These are phyloP conservation scores for Drosophila arawakana DNA, from an alignment of 1,140 invertebrate genomes.

Conservation along the genomic window DNA sequence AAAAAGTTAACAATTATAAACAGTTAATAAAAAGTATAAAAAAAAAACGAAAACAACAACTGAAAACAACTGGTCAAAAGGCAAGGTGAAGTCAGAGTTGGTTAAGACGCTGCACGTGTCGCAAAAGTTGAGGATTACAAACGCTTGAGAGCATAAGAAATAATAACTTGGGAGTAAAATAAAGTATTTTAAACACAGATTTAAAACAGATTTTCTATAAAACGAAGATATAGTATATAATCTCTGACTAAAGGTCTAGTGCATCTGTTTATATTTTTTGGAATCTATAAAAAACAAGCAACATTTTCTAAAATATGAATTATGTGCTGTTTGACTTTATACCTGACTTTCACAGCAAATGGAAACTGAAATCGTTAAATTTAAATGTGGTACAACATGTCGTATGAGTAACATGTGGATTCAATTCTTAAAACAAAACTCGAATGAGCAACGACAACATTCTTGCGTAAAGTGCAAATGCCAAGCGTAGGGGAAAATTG, in stretches of 20 bases:
- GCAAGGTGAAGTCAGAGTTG: constrained; percentile 34
- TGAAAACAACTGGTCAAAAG: constrained; percentile 32
- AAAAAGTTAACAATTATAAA: constrained; percentile 67
- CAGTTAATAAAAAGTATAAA: constrained; percentile 57
- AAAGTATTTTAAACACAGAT: too few species aligned
- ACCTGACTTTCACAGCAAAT: not conserved
- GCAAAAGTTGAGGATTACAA: constrained; percentile 12
- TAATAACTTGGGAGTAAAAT: not conserved
- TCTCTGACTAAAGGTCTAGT: too few species aligned
- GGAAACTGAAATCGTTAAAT: not conserved
- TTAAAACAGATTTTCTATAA: too few species aligned
- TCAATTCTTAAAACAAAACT: constrained; percentile 25
- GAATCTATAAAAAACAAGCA: too few species aligned
- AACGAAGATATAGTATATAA: too few species aligned
- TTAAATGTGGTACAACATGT: constrained; percentile 17
- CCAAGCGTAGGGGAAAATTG: constrained; percentile 33
- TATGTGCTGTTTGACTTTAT: not conserved
- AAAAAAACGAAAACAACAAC: not conserved
- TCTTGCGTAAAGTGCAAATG: constrained; percentile 37
- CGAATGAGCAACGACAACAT: constrained; percentile 36
- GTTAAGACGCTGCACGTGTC: constrained; percentile 60
- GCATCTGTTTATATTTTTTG: too few species aligned
- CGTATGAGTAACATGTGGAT: constrained; percentile 34
- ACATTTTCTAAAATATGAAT: too few species aligned
- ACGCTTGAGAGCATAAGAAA: not conserved